A percentile compares a stretch with the other conserved stretches of the same genome.
phyloP scores from a whole-genome alignment of 2,888 invertebrate genomes.

The Cryptus viduatorius region DNA sequence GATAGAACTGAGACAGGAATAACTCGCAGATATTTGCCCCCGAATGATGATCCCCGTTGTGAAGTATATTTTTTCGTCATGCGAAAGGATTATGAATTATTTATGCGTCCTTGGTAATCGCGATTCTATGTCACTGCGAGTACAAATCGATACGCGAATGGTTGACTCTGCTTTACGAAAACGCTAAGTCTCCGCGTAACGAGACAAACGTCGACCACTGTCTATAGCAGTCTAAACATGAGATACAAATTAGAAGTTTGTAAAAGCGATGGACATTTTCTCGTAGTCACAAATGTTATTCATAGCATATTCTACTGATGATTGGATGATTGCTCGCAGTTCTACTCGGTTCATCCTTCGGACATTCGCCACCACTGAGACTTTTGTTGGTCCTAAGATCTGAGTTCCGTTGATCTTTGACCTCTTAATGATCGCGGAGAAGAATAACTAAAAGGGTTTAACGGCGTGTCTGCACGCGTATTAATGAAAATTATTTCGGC shows the following conservation, averaged over 20 bases:
- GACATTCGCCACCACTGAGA: not conserved
- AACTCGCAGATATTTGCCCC: slow-evolving; percentile 1
- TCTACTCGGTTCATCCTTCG: not conserved
- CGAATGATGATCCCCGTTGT: slow-evolving; percentile 24
- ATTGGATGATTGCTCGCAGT: slow-evolving; percentile 19
- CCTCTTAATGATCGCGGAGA: not conserved
- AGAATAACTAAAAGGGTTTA: not conserved
- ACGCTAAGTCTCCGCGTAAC: slow-evolving; percentile 21
- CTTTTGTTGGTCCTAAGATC: slow-evolving; percentile 4
- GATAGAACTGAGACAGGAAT: not conserved
- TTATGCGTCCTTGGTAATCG: slow-evolving; percentile 59
- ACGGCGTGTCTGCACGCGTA: too few relatives aligned
- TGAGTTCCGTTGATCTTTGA: not conserved
- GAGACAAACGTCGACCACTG: slow-evolving; percentile 2
- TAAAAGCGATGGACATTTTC: slow-evolving; percentile 4
- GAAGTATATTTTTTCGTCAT: slow-evolving; percentile 24
- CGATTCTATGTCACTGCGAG: slow-evolving; percentile 32
- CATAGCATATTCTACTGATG: slow-evolving; percentile 8
- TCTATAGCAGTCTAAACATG: not conserved
- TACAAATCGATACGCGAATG: slow-evolving; percentile 59
- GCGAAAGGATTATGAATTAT: slow-evolving; percentile 52
- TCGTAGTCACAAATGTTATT: slow-evolving; percentile 2
- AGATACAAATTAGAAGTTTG: slow-evolving; percentile 14
- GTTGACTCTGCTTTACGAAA: slow-evolving; percentile 33
- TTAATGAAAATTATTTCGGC: too few relatives aligned